phyloP scores from a whole-genome alignment of 53 echinoderm and acorn worm genomes.

The Actinopyga echinites region DNA sequence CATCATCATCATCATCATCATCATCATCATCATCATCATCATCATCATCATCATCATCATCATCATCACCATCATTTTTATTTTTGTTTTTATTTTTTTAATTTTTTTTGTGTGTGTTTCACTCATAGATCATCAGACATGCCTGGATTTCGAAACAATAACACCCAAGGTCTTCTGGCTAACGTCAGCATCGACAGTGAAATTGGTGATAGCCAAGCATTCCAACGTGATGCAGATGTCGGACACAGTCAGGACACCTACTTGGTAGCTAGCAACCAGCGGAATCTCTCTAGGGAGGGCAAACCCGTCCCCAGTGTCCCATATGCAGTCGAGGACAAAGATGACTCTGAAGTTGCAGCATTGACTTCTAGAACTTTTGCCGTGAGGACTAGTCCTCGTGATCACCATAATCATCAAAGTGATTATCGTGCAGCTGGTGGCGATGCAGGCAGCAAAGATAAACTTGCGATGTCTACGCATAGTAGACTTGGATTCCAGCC shows the following conservation, averaged over 20 bases:
- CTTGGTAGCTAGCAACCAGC: not conserved
- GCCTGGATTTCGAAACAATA: not conserved
- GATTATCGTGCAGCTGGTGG: not conserved
- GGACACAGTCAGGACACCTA: slow-evolving; percentile 32
- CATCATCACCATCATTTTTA: not conserved
- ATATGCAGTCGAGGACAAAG: slow-evolving; percentile 49
- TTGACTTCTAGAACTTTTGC: slow-evolving; percentile 64
- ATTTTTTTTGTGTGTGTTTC: not conserved
- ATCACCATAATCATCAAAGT: too few species aligned
- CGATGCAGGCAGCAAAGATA: not conserved
- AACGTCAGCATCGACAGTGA: slow-evolving; percentile 96
- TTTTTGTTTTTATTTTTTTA: not conserved
- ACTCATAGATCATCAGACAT: slow-evolving; percentile 1
- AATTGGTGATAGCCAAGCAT: slow-evolving; percentile 65
- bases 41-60: not conserved
- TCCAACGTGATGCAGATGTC: slow-evolving; percentile 42
- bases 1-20: too few species aligned
- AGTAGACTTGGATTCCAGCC: slow-evolving; percentile 13
- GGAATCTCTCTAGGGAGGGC: slow-evolving; percentile 22
- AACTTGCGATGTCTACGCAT: not conserved
- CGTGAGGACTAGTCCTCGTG: too few species aligned
- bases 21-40: too few species aligned
- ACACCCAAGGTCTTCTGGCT: slow-evolving; percentile 77
- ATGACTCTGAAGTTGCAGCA: slow-evolving; percentile 85
- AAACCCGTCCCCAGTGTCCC: not conserved